Conservation (phyloP, 2,797 vertebrate genomes). For the Todus mexicanus region DNA sequence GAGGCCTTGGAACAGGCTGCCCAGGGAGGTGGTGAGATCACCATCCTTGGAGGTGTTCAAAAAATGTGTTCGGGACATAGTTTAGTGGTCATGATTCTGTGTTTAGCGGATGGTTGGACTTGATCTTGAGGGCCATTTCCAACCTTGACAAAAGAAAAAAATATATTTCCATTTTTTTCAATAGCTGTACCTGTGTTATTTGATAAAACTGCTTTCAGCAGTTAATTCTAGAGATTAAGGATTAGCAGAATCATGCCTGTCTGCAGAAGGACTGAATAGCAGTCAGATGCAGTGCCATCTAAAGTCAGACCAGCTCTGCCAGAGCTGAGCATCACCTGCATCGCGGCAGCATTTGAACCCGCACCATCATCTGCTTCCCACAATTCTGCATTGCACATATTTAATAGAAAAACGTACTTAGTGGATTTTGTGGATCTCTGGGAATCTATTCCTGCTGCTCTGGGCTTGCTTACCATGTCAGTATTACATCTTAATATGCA, state of each 20-base stretch:
- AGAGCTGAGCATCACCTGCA: background rate
- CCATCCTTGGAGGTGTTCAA: too few relatives aligned
- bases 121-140: too few relatives aligned
- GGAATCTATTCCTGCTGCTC: background rate
- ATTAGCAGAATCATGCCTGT: background rate
- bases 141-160: too few relatives aligned
- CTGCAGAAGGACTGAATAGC: background rate
- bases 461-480: background rate
- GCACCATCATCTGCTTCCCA: rapidly evolving
- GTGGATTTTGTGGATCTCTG: background rate
- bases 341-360: background rate
- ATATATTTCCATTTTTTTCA: background rate
- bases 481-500: background rate
- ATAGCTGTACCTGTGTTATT: background rate
- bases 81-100: too few relatives aligned
- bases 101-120: too few relatives aligned
- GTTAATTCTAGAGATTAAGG: background rate
- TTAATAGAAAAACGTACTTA: background rate
- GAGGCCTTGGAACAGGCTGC: too few relatives aligned
- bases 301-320: background rate
- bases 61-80: too few relatives aligned
- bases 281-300: background rate
- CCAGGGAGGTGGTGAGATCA: too few relatives aligned
- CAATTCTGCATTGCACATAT: too few relatives aligned
- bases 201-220: background rate